Evolutionary conservation across 2,113 vertebrate genomes (phyloP), one percentile per base, ranked within the genome.

Genomic region (Rutilus rutilus): DNA sequence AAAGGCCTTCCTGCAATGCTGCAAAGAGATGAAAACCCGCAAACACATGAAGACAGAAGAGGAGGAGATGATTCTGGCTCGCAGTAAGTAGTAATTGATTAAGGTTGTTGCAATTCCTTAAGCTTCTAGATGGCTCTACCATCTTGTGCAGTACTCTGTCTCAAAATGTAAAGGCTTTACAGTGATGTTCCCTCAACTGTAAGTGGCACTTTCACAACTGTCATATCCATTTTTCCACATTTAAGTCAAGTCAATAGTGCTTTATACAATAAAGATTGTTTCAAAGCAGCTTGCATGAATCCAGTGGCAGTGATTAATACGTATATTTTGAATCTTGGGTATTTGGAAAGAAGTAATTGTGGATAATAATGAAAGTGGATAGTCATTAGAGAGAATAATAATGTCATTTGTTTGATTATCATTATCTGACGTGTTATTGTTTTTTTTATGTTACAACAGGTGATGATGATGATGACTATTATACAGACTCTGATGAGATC

Each of bases 1-100:
- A 2, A 2, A 85, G 7, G 85, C 85, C 17, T 90, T 89, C 85
- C 50, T 86, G 25, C 5, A 85, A n/a, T 88, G 89, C 45, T 90
- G 96, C 89, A 86, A 3, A 1, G 71, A 89, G 85, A 85, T 91
- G 19, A 14, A 71, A 76, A 65, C 3, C 0, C 42, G 4, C 15
- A 83, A 77, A 30, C 23, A 30, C 21, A 62, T 1, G 62, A 83
- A 12, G 25, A 7, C 80, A 1, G 69, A 33, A 11, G 81, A 84
- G 5, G 64, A 74, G 2, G 59, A 78, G 19, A 7, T 87, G 12
- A 3, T 12, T 4, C 76, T 86, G 36, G 87, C 89, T 30, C 87
- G 88, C 7, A 84, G 89, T 88, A 82, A 78, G 87, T 54, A 23
- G 14, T 2, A 60, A 60, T 30, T n/a, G 19, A 6, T 21, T 21